Base-by-base conservation (phyloP, 92 coral and sea anemone genomes). In the Blastomussa wellsi region DNA sequence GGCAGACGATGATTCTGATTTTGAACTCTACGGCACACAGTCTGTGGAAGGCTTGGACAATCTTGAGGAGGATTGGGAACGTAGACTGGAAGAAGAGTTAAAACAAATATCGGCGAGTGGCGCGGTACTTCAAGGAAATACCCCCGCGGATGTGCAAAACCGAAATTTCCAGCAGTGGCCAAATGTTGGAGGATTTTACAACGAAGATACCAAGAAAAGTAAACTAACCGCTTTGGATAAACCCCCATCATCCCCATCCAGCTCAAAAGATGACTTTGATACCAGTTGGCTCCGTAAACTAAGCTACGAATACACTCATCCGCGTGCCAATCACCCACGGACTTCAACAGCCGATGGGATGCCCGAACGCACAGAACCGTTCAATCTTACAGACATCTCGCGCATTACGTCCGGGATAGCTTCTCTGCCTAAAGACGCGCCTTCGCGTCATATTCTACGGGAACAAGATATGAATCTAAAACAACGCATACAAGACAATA, bases 31-130 rank as follows among this genome's bases (percentile, higher is more conserved):
- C 79, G 87, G 88, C 37, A 89, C 91, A 29, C 92, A 88, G 55
- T 92, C 95, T 31, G 49, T 88, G 24, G 88, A 76, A 41, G 90
- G 81, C 15, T 86, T 92, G 20, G 93, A 92, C 19, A 94, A 87
- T 42, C 78, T 90, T 64, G 98, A 94, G 67, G 90, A 78, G 35
- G 87, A 90, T 52, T 94, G 98, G 98, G 98, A 86, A 66, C 81
- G 79, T 31, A 90, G 86, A 41, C 69, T 94, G 8, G 98, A 94
- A 37, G 91, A 94, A 37, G 98, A 94, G 51, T 86, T 94, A 31
- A 88, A 88, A 65, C 98, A 88, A 68, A 92, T 94, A 78, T 90
- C 98, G 17, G 93, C 84, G 55, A 90, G 88, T 28, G 92, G 87
- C 29, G 39, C 78, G 37, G 77, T 80, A 8, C 80, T 47, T 5